These are phyloP conservation scores for Oryzias woworae DNA, from an alignment of 2,113 vertebrate genomes.

Conservation along the genomic window DNA sequence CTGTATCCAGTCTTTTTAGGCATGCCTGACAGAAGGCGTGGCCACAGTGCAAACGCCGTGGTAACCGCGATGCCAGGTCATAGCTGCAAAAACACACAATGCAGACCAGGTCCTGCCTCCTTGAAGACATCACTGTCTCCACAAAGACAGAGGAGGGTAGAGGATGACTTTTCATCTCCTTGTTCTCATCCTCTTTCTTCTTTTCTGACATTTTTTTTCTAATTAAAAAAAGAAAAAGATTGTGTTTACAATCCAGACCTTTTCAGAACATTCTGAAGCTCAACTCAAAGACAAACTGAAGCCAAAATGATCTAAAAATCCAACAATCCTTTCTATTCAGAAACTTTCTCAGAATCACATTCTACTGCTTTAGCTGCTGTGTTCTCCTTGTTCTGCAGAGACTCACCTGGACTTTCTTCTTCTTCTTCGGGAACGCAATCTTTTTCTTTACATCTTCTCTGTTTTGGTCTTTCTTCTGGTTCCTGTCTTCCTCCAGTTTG, in stretches of 20 bases:
- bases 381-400: too few species aligned
- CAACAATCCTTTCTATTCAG: too few species aligned
- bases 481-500: too few species aligned
- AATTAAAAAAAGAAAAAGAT: not conserved
- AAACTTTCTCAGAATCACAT: too few species aligned
- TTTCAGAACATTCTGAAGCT: not conserved
- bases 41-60: conserved; percentile 67
- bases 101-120: conserved; percentile 54
- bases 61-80: conserved; percentile 53
- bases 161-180: conserved; percentile 19
- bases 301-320: too few species aligned
- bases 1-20: conserved; percentile 59
- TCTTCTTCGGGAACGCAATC: too few species aligned
- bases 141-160: conserved; percentile 4
- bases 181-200: conserved; percentile 12
- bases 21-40: conserved; percentile 71
- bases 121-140: conserved; percentile 17
- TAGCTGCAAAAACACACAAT: conserved; percentile 68
- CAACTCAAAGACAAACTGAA: too few species aligned
- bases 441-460: too few species aligned
- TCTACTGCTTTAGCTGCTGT: too few species aligned
- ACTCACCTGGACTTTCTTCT: too few species aligned
- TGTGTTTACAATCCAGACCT: not conserved
- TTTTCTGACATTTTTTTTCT: conserved; percentile 30
- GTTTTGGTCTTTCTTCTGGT: too few species aligned